A percentile compares a stretch with the other conserved stretches of the same genome.
Conservation (phyloP, 2,797 vertebrate genomes). For the Clamator glandarius region DNA sequence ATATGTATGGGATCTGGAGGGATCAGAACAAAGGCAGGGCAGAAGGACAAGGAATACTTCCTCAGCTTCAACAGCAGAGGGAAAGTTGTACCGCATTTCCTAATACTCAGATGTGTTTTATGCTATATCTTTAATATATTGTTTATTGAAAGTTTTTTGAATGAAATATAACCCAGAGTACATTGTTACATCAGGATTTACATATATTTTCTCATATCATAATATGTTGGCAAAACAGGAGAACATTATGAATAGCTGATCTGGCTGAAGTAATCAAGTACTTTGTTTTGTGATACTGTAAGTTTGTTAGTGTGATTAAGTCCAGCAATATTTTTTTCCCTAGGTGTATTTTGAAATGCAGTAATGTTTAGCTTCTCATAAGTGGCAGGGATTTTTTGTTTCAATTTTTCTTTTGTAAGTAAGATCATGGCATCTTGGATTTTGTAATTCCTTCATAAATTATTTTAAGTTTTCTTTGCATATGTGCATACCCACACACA, state of each 20-base stretch:
- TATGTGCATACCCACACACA: conserved; percentile 62
- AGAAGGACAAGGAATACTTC: neutral
- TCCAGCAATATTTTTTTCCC: neutral
- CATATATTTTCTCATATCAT: neutral
- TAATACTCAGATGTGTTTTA: neutral
- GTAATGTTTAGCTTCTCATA: neutral
- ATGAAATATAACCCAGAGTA: neutral
- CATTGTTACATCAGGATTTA: neutral
- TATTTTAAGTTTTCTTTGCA: conserved; percentile 67
- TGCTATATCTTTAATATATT: neutral
- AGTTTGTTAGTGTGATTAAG: neutral
- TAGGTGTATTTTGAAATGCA: neutral
- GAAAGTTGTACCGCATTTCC: neutral
- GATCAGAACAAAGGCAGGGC: neutral
- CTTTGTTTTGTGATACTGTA: neutral
- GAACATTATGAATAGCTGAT: neutral
- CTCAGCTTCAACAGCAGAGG: neutral
- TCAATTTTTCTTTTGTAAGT: neutral
- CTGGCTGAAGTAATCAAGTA: neutral
- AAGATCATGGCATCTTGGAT: neutral
- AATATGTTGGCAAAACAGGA: neutral
- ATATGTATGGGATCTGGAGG: neutral
- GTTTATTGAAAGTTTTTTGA: neutral
- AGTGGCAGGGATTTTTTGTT: neutral
- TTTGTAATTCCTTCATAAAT: conserved; percentile 53